These are phyloP conservation scores for Vesta saturnalis DNA, from an alignment of 2,888 invertebrate genomes.

Conservation along the genomic window DNA sequence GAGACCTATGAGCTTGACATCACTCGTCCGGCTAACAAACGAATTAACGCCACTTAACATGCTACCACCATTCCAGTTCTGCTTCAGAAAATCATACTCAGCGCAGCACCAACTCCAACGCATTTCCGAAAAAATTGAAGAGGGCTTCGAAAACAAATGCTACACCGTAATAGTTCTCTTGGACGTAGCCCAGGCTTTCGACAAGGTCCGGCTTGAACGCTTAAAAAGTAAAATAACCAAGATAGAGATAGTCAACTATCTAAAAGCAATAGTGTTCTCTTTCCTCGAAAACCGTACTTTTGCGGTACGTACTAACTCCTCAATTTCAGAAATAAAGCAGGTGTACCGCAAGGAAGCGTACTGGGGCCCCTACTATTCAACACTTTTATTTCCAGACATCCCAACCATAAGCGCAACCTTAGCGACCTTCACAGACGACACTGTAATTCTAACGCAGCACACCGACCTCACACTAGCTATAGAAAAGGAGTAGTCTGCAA, in stretches of 20 bases:
- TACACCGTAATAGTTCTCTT: background rate
- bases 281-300: too few relatives aligned
- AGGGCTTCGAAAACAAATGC: background rate
- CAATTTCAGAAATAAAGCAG: slow-evolving; percentile 8
- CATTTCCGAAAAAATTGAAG: background rate
- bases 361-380: slow-evolving; percentile 10
- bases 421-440: background rate
- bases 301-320: background rate
- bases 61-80: background rate
- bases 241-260: too few relatives aligned
- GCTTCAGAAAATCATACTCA: background rate
- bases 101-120: background rate
- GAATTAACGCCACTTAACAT: background rate
- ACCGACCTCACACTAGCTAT: background rate
- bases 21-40: background rate
- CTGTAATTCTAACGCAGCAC: background rate
- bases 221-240: background rate
- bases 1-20: too few relatives aligned
- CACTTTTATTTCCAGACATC: slow-evolving; percentile 12
- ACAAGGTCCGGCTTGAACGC: background rate
- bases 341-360: slow-evolving; percentile 6
- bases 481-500: background rate
- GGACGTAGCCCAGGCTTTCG: too few relatives aligned
- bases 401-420: slow-evolving; percentile 2
- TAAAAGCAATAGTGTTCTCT: too few relatives aligned